Evolutionary conservation across 1,140 invertebrate species (phyloP).

Genomic region (Trigoniulus corallinus): DNA sequence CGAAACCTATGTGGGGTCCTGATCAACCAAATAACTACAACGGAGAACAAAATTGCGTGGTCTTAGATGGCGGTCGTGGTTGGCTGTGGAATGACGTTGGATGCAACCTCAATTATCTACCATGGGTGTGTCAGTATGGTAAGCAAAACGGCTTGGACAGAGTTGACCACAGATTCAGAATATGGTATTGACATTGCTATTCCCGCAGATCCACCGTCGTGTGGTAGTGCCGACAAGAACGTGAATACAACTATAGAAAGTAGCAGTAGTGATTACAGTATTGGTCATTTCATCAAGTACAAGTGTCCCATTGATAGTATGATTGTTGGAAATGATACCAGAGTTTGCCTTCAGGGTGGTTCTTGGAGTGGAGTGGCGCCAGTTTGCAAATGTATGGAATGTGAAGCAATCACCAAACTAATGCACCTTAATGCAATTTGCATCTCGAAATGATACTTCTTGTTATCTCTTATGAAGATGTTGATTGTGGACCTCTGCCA

Average conservation of each 20-base stretch:
- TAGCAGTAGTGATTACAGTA: slow-evolving; percentile 33
- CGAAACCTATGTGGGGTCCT: slow-evolving; percentile 69
- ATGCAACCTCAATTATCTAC: slow-evolving; percentile 76
- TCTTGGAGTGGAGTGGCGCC: slow-evolving; percentile 64
- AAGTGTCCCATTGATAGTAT: slow-evolving; percentile 65
- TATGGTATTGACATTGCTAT: too few relatives aligned
- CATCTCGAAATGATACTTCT: background rate
- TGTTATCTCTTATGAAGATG: slow-evolving; percentile 47
- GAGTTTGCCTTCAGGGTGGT: slow-evolving; percentile 50
- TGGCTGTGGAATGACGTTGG: slow-evolving; percentile 93
- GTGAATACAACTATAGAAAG: slow-evolving; percentile 57
- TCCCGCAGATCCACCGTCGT: slow-evolving; percentile 54
- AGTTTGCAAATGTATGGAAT: slow-evolving; percentile 62
- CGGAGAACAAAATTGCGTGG: slow-evolving; percentile 82
- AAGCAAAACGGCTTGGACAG: slow-evolving; percentile 17
- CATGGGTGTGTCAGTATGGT: slow-evolving; percentile 73
- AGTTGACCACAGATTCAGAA: background rate
- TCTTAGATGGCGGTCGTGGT: slow-evolving; percentile 66
- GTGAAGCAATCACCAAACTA: too few relatives aligned
- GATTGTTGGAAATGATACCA: slow-evolving; percentile 48
- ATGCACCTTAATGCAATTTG: background rate
- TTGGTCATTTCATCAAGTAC: slow-evolving; percentile 55
- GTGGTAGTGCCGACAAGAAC: slow-evolving; percentile 67
- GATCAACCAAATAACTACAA: slow-evolving; percentile 93
- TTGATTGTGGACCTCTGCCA: slow-evolving; percentile 57